phyloP scores from a whole-genome alignment of 2,888 invertebrate genomes.

The Hypolimnas misippus region DNA sequence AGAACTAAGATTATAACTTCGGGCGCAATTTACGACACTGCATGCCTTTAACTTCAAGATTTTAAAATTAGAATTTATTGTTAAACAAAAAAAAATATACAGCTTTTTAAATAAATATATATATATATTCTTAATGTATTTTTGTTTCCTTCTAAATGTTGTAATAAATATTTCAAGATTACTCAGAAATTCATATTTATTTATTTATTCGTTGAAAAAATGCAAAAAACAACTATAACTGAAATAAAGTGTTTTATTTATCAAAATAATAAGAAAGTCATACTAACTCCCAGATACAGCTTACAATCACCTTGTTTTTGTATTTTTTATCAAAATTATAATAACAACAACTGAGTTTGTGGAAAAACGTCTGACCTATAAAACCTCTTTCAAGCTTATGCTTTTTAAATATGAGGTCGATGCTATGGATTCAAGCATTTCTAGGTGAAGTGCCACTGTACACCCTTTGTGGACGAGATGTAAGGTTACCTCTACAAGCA shows the following conservation, averaged over 20 bases:
- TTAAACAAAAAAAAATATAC: too few species aligned
- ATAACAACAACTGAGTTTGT: constrained; percentile 6
- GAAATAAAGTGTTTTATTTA: neutral
- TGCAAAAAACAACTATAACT: neutral
- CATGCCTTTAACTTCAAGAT: constrained; percentile 9
- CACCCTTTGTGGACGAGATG: constrained; percentile 39
- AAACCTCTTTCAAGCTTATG: constrained; percentile 16
- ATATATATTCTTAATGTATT: neutral
- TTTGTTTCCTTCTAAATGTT: too few species aligned
- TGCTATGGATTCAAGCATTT: constrained; percentile 51
- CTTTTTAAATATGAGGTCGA: constrained; percentile 28
- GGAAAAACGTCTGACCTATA: constrained; percentile 16
- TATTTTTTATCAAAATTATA: neutral
- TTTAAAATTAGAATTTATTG: constrained; percentile 9
- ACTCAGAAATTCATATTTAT: too few species aligned
- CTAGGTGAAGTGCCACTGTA: constrained; percentile 62
- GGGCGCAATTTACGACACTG: constrained; percentile 23
- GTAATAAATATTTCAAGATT: too few species aligned
- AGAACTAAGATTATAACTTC: constrained; percentile 46
- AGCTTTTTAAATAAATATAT: too few species aligned
- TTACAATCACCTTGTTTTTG: neutral
- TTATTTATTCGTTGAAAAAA: neutral
- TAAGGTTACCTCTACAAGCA: constrained; percentile 9
- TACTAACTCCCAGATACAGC: too few species aligned
- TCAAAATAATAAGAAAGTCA: neutral